Evolutionary conservation across 2,888 invertebrate genomes (phyloP).

Genomic region (Hyppa rectilinea): DNA sequence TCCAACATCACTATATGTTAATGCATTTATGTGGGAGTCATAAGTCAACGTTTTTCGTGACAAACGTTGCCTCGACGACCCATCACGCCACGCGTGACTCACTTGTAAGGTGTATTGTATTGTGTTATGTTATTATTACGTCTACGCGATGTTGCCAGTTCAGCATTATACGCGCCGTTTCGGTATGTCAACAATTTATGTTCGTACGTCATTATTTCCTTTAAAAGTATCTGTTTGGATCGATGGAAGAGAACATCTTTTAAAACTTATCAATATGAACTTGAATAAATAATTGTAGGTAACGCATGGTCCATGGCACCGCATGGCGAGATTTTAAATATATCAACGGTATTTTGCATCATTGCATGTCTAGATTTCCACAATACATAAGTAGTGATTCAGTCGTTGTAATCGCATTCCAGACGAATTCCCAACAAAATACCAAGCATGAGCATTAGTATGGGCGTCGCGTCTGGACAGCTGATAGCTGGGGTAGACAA

Average conservation of each 20-base stretch:
- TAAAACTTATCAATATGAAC: too few species aligned
- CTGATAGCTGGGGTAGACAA: constrained; percentile 65
- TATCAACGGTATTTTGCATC: neutral
- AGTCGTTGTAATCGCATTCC: constrained; percentile 27
- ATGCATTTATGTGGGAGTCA: constrained; percentile 41
- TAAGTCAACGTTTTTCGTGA: constrained; percentile 78
- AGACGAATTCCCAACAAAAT: constrained; percentile 48
- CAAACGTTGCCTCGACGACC: constrained; percentile 80
- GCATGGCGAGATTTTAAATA: neutral
- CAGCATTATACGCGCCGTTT: constrained; percentile 31
- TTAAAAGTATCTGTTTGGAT: constrained; percentile 9
- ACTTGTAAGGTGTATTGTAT: constrained; percentile 73
- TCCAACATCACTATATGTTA: constrained; percentile 32
- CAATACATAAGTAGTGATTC: neutral
- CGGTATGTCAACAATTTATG: constrained; percentile 34
- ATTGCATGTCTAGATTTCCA: neutral
- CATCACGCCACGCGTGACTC: constrained; percentile 83
- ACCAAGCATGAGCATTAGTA: constrained; percentile 47
- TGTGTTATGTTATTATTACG: constrained; percentile 78
- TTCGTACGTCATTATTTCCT: constrained; percentile 7
- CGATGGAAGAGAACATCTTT: too few species aligned
- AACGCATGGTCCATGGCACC: neutral
- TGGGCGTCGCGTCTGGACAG: constrained; percentile 63
- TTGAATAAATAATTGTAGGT: too few species aligned
- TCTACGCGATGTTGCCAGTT: constrained; percentile 76